phyloP scores from a whole-genome alignment of 2,888 invertebrate species.

The Polia nebulosa region DNA sequence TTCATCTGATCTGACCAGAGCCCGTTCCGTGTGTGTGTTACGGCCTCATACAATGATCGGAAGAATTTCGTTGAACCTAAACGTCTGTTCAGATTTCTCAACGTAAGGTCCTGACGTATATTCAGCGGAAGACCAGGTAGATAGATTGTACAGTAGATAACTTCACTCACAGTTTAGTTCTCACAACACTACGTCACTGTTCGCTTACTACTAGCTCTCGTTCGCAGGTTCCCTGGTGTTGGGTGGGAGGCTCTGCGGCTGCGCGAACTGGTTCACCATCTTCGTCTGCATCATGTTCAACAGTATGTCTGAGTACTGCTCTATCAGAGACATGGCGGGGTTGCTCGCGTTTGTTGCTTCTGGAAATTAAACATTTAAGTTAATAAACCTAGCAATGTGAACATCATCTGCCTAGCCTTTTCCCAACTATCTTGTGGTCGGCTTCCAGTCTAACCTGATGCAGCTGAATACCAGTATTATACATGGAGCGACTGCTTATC shows the following conservation, averaged over 20 bases:
- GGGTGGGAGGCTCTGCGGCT: constrained; percentile 84
- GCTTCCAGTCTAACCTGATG: too few relatives aligned
- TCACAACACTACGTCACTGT: not conserved
- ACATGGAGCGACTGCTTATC: too few relatives aligned
- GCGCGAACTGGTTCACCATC: constrained; percentile 86
- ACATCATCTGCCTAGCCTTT: too few relatives aligned
- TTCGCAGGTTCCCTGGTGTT: constrained; percentile 65
- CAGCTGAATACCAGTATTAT: too few relatives aligned
- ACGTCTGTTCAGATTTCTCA: not conserved
- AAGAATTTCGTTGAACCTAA: not conserved
- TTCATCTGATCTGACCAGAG: not conserved
- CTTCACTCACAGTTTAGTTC: not conserved
- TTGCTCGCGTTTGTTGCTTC: constrained; percentile 79
- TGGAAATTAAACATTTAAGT: too few relatives aligned
- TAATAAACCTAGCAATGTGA: too few relatives aligned
- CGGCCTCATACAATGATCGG: not conserved
- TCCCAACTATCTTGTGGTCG: too few relatives aligned
- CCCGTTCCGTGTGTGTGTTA: not conserved
- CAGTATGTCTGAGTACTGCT: constrained; percentile 92
- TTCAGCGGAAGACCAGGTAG: too few relatives aligned
- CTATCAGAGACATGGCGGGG: constrained; percentile 90
- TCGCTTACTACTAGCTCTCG: constrained; percentile 82
- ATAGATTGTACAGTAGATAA: not conserved
- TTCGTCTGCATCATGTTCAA: constrained; percentile 90
- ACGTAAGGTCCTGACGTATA: not conserved